A percentile compares a stretch with the other conserved stretches of the same genome.
Conservation (phyloP, 2,113 vertebrate genomes). For the Stictonetta naevosa region DNA sequence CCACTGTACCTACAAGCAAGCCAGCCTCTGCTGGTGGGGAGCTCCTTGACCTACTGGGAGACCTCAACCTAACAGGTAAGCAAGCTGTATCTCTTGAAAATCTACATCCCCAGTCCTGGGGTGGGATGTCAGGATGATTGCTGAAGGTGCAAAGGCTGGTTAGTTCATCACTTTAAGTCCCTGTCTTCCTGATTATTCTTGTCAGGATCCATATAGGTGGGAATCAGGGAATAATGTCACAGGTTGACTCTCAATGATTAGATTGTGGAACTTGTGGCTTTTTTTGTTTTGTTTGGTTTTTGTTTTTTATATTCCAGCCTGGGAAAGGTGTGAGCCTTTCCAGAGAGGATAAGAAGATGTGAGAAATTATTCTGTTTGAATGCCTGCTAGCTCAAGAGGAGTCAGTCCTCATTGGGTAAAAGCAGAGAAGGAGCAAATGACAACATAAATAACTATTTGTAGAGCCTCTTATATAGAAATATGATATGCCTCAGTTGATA, state of each 20-base stretch:
- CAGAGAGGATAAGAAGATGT: neutral
- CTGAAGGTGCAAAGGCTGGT: neutral
- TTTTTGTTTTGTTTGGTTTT: too few relatives aligned
- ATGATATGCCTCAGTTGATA: neutral
- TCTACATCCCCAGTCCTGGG: neutral
- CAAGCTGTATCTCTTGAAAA: neutral
- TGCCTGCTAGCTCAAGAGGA: neutral
- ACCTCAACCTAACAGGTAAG: constrained; percentile 91
- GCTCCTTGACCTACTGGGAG: constrained; percentile 94
- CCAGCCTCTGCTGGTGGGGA: constrained; percentile 92
- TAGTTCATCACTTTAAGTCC: neutral
- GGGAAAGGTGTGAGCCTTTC: neutral
- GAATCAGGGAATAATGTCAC: neutral
- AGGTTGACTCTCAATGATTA: neutral
- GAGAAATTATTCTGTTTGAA: neutral
- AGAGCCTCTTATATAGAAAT: neutral
- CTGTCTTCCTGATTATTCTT: neutral
- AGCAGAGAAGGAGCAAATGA: neutral
- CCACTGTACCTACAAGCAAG: constrained; percentile 88
- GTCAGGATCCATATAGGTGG: neutral
- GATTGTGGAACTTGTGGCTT: neutral
- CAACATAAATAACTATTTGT: neutral
- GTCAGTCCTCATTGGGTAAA: neutral
- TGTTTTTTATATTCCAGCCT: neutral
- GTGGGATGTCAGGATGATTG: neutral